phyloP scores from a whole-genome alignment of 2,888 invertebrate genomes.

The Pandemis heparana region DNA sequence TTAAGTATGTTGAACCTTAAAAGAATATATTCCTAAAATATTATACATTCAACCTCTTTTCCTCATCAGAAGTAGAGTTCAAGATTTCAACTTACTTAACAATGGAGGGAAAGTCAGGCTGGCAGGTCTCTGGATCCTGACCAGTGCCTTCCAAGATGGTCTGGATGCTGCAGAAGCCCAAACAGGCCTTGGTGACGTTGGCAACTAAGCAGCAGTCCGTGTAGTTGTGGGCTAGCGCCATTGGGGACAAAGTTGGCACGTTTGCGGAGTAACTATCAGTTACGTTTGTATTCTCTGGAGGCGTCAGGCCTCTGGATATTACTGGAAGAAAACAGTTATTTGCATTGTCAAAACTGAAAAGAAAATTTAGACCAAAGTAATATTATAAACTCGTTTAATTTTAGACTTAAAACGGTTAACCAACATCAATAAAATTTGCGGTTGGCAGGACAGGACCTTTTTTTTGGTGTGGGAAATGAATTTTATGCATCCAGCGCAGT shows the following conservation, averaged over 20 bases:
- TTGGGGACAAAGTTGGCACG: slow-evolving; percentile 67
- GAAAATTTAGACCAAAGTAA: too few species aligned
- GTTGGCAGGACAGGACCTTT: too few species aligned
- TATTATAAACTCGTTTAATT: too few species aligned
- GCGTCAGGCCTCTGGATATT: slow-evolving; percentile 87
- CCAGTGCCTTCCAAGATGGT: slow-evolving; percentile 92
- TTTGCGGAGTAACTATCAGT: slow-evolving; percentile 80
- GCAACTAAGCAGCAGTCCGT: slow-evolving; percentile 91
- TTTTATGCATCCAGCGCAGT: too few species aligned
- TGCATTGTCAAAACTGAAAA: background rate
- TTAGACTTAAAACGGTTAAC: too few species aligned
- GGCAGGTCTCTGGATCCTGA: slow-evolving; percentile 92
- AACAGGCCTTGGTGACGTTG: slow-evolving; percentile 90
- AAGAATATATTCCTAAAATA: too few species aligned
- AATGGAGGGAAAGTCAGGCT: slow-evolving; percentile 92
- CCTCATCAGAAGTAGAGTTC: too few species aligned
- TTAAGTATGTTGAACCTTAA: too few species aligned
- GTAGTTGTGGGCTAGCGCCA: slow-evolving; percentile 89
- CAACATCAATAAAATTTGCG: too few species aligned
- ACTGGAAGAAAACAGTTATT: slow-evolving; percentile 72
- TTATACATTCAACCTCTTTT: background rate
- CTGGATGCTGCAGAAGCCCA: slow-evolving; percentile 94
- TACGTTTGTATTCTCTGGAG: slow-evolving; percentile 83
- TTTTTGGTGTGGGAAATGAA: too few species aligned
- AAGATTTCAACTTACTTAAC: slow-evolving; percentile 79